Percentiles rank a stretch among this genome's conserved stretches.
phyloP scores from a whole-genome alignment of 2,113 vertebrate genomes.

The Syngnathus typhle region DNA sequence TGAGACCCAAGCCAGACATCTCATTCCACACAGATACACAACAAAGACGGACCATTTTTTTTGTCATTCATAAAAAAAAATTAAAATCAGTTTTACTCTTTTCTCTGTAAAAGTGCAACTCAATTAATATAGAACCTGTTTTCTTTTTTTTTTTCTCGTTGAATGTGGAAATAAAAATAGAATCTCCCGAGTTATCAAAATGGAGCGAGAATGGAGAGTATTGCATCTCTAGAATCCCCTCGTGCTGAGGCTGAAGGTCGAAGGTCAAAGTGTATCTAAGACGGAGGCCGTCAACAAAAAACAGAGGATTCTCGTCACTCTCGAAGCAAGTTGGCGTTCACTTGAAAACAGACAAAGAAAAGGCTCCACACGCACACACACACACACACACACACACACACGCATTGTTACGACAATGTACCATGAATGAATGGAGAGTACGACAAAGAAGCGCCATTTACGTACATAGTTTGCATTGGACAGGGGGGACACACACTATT shows the following conservation, averaged over 20 bases:
- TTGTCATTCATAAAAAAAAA: slow-evolving; percentile 55
- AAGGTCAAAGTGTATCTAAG: slow-evolving; percentile 60
- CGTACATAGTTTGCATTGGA: slow-evolving; percentile 78
- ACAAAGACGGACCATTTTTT: slow-evolving; percentile 84
- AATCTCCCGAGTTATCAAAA: slow-evolving; percentile 75
- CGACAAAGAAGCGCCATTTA: slow-evolving; percentile 90
- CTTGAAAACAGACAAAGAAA: slow-evolving; percentile 83
- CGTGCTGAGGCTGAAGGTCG: background rate
- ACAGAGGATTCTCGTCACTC: slow-evolving; percentile 72
- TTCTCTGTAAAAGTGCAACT: slow-evolving; percentile 74
- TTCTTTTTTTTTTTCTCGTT: slow-evolving; percentile 34
- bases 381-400: slow-evolving; percentile 66
- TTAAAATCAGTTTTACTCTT: slow-evolving; percentile 42
- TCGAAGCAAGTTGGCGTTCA: slow-evolving; percentile 88
- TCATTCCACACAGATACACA: slow-evolving; percentile 89
- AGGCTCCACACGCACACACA: slow-evolving; percentile 65
- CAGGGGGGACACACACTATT: slow-evolving; percentile 84
- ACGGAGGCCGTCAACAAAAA: slow-evolving; percentile 72
- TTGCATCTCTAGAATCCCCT: slow-evolving; percentile 67
- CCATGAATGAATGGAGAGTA: slow-evolving; percentile 87
- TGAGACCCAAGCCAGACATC: slow-evolving; percentile 88
- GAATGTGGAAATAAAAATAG: slow-evolving; percentile 74
- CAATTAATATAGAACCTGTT: slow-evolving; percentile 75
- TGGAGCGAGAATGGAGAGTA: slow-evolving; percentile 71
- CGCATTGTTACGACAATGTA: slow-evolving; percentile 77